Percentiles rank a stretch among this genome's conserved stretches.
Conservation (phyloP, 2,888 invertebrate genomes). For the Dryobota labecula region DNA sequence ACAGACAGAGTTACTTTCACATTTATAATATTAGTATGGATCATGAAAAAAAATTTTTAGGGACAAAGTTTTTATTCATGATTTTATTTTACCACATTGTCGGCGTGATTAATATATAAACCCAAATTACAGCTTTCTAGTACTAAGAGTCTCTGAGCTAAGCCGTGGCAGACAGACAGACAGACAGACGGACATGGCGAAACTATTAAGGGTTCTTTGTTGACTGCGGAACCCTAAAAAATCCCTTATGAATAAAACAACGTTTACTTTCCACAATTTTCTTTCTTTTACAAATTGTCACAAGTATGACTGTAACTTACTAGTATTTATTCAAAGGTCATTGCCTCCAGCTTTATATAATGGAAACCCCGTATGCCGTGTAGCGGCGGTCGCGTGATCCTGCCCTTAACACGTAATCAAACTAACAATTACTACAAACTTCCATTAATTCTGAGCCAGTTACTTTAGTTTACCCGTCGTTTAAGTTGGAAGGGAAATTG, state of each 20-base stretch:
- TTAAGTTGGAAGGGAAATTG: slow-evolving; percentile 21
- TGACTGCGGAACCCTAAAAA: too few species aligned
- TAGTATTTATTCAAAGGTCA: slow-evolving; percentile 29
- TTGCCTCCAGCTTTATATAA: slow-evolving; percentile 2
- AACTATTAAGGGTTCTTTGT: too few species aligned
- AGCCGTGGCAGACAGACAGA: too few species aligned
- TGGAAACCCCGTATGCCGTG: slow-evolving; percentile 25
- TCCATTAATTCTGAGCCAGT: slow-evolving; percentile 44
- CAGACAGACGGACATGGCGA: too few species aligned
- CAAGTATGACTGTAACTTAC: slow-evolving; percentile 1
- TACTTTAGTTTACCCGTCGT: slow-evolving; percentile 16
- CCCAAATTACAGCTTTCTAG: too few species aligned
- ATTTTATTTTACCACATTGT: too few species aligned
- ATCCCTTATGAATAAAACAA: slow-evolving; percentile 17
- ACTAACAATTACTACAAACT: slow-evolving; percentile 46
- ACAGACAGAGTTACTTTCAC: too few species aligned
- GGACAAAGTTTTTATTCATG: too few species aligned
- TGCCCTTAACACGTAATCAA: slow-evolving; percentile 56
- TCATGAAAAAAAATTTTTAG: too few species aligned
- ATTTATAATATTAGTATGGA: too few species aligned
- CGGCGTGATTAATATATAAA: too few species aligned
- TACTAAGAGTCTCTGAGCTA: too few species aligned
- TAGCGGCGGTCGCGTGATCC: slow-evolving; percentile 42
- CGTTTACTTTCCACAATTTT: neutral
- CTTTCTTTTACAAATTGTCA: neutral